Percentiles rank a stretch among this genome's conserved stretches.
These are phyloP conservation scores for Ginglymostoma cirratum DNA, from an alignment of 2,113 vertebrate genomes.

Conservation along the genomic window DNA sequence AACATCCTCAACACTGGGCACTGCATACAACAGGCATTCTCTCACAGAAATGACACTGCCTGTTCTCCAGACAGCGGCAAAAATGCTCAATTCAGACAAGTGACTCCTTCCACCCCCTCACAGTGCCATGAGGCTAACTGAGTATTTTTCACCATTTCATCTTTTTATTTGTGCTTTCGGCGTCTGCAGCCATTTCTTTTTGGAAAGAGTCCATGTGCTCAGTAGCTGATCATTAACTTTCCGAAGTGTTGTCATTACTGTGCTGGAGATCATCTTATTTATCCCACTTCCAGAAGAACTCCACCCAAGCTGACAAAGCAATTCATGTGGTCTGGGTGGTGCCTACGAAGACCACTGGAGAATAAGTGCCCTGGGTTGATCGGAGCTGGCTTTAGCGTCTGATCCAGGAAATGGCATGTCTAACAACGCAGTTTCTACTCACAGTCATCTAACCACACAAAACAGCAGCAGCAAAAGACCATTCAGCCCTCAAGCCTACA, in stretches of 20 bases:
- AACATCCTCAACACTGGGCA: background rate
- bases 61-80: background rate
- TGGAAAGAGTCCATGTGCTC: background rate
- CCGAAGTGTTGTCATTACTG: background rate
- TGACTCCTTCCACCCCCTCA: background rate
- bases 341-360: background rate
- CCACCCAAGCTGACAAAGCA: background rate
- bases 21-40: no score
- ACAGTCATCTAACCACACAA: no score
- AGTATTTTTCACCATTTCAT: background rate
- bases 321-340: background rate
- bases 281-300: background rate
- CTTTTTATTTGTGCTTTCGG: background rate
- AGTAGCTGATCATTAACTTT: background rate
- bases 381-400: background rate
- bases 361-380: background rate
- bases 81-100: background rate
- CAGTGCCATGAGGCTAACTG: no score
- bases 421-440: background rate
- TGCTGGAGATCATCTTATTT: background rate
- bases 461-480: no score
- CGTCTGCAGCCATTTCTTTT: background rate
- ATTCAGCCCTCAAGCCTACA: no score
- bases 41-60: no score
- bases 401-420: background rate